Conservation (phyloP, 2,797 vertebrate species). For the Heliangelus exortis region DNA sequence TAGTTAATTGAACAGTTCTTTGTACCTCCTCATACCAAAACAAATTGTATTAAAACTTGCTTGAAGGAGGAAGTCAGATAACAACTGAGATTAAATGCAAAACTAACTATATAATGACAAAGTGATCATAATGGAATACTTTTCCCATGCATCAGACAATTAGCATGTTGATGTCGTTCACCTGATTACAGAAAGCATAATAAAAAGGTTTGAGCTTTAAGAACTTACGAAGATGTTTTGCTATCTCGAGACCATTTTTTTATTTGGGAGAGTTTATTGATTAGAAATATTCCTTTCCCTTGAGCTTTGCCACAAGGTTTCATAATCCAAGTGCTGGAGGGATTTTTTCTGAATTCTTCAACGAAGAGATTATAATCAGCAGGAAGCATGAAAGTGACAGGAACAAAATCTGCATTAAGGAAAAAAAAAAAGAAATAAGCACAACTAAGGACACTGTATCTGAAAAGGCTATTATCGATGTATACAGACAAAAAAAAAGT, state of each 20-base stretch:
- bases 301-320: slow-evolving; percentile 99
- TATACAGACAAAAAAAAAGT: background rate
- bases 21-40: background rate
- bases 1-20: background rate
- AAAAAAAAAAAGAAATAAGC: background rate
- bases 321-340: slow-evolving; percentile 99
- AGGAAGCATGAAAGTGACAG: slow-evolving; percentile 97
- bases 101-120: background rate
- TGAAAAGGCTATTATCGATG: background rate
- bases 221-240: slow-evolving; percentile 93
- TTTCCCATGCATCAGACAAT: background rate
- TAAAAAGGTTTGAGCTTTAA: background rate
- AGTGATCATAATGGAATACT: background rate
- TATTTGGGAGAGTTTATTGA: slow-evolving; percentile 98
- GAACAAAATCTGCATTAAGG: slow-evolving; percentile 89
- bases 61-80: slow-evolving; percentile 17
- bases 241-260: slow-evolving; percentile 99
- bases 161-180: background rate
- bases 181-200: background rate
- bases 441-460: background rate
- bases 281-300: slow-evolving; percentile 98
- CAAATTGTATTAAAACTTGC: background rate
- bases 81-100: slow-evolving; percentile 10
- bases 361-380: slow-evolving; percentile 98
- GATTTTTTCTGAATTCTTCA: slow-evolving; percentile 97